Base-by-base conservation (phyloP, 2,888 invertebrate genomes). In the Chrysolina americana region DNA sequence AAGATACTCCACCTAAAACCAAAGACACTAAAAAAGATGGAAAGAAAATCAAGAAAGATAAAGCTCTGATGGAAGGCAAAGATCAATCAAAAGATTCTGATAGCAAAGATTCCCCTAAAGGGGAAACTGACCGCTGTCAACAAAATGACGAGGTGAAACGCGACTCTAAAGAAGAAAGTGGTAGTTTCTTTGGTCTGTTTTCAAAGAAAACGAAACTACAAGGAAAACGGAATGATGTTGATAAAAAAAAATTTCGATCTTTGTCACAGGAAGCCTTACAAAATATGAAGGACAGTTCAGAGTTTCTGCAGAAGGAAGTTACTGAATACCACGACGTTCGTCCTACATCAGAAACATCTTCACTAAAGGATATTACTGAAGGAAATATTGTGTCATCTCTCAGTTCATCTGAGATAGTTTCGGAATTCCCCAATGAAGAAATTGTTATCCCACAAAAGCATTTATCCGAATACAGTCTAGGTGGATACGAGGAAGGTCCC, bases 51-150 rank as follows among this genome's bases (percentile, higher is more conserved):
- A 77, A 66, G 15, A 59, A 69, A 64, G 74, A 48, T 41, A 63
- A 68, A 63, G 53, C 64, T 53, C 56, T 41, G 15, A 50, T 15
- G n/a, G n/a, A 59, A 28, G 28, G 8, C 28, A 59, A 59, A 36
- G n/a, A 28, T n/a, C 13, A 15, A 2, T 36, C 59, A n/a, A 77
- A 73, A 41, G 50, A 78, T 78, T 75, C 79, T 75, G 81, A 82
- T 71, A 83, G 82, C 74, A 79, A 82, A 75, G 78, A 83, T 80
- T 84, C 85, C 81, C 72, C 83, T 69, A 75, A 80, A 71, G 79
- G 76, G 77, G 85, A 85, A 84, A 76, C 81, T 73, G 81, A 81
- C 78, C 78, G 81, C 65, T 84, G 81, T 79, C 83, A 84, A 68
- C 84, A 83, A 66, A 81, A 78, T 10, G 72, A 76, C 63, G 72